These are phyloP conservation scores for Troilus luridus DNA, from an alignment of 2,888 invertebrate genomes.

Conservation along the genomic window DNA sequence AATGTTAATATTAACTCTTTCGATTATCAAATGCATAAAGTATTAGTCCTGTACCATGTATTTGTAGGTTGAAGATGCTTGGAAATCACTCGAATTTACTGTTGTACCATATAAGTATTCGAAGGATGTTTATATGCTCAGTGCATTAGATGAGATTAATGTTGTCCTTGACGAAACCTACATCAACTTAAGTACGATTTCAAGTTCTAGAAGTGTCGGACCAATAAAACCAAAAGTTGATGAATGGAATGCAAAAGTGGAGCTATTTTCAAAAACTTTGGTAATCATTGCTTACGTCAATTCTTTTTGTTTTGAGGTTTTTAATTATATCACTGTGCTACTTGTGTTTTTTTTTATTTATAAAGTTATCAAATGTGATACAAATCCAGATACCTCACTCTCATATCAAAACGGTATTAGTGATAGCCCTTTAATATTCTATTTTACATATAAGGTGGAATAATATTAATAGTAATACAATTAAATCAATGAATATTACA, in stretches of 20 bases:
- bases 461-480: too few relatives aligned
- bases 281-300: slow-evolving; percentile 70
- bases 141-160: slow-evolving; percentile 88
- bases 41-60: not conserved
- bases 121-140: slow-evolving; percentile 87
- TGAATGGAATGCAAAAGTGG: slow-evolving; percentile 84
- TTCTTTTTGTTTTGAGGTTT: not conserved
- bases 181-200: slow-evolving; percentile 88
- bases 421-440: too few relatives aligned
- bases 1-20: not conserved
- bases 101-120: slow-evolving; percentile 85
- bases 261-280: slow-evolving; percentile 86
- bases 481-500: too few relatives aligned
- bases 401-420: too few relatives aligned
- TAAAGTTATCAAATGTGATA: too few relatives aligned
- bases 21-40: not conserved
- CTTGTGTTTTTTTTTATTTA: too few relatives aligned
- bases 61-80: slow-evolving; percentile 82
- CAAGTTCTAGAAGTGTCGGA: slow-evolving; percentile 87
- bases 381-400: too few relatives aligned
- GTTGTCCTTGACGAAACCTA: slow-evolving; percentile 86
- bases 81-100: slow-evolving; percentile 85
- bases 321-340: too few relatives aligned
- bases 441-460: too few relatives aligned
- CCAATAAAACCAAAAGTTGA: slow-evolving; percentile 87